These are phyloP conservation scores for Dorcus hopei DNA, from an alignment of 2,888 invertebrate species.

Conservation along the genomic window DNA sequence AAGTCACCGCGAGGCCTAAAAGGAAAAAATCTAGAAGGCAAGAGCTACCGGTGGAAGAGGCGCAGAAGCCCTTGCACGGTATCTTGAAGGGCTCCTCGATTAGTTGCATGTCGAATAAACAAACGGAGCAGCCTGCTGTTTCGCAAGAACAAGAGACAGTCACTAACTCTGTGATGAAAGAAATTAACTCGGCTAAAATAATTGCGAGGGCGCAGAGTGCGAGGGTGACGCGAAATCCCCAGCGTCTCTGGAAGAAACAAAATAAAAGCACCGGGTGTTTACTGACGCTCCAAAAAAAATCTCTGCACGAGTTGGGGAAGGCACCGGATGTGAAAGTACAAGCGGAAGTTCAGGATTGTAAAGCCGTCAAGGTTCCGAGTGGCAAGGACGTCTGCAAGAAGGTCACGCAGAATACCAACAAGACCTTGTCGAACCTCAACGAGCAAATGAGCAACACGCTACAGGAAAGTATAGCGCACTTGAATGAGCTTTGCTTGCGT, in stretches of 20 bases:
- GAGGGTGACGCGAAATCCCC: background rate
- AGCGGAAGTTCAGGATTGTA: background rate
- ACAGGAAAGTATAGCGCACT: constrained; percentile 26
- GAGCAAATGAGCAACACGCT: constrained; percentile 30
- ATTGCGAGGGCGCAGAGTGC: background rate
- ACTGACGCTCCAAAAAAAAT: no score
- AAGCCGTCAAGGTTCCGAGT: background rate
- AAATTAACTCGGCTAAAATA: background rate
- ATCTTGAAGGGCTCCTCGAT: no score
- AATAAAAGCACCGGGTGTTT: no score
- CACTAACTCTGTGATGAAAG: background rate
- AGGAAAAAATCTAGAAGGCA: background rate
- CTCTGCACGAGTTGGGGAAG: background rate
- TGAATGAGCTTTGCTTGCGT: constrained; percentile 28
- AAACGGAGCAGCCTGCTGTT: no score
- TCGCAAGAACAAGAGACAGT: no score
- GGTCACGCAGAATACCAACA: constrained; percentile 20
- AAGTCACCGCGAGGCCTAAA: background rate
- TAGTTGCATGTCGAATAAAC: no score
- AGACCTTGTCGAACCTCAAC: constrained; percentile 25
- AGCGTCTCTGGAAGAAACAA: background rate
- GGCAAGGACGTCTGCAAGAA: constrained; percentile 12
- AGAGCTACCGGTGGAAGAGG: no score
- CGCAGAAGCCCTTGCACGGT: no score
- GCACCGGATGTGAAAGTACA: background rate